Conservation (phyloP, 2,888 invertebrate genomes). For the Archips crataeganus region DNA sequence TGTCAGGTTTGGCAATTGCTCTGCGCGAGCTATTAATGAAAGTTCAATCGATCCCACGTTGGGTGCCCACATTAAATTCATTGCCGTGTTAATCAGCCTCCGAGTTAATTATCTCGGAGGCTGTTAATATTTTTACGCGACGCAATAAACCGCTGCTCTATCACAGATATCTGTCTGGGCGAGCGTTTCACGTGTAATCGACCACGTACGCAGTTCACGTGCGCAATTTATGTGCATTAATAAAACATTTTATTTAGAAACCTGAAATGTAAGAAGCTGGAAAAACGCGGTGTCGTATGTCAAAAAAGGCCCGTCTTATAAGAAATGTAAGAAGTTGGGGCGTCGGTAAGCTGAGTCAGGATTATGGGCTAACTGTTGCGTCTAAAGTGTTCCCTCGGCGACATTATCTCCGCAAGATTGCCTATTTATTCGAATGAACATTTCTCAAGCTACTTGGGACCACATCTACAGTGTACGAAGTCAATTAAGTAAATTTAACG, state of each 20-base stretch:
- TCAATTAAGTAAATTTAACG: conserved; percentile 31
- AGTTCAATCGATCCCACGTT: conserved; percentile 44
- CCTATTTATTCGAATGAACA: conserved; percentile 61
- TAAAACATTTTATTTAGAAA: conserved; percentile 8
- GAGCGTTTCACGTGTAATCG: conserved; percentile 11
- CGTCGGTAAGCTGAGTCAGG: conserved; percentile 51
- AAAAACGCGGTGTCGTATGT: conserved; percentile 8
- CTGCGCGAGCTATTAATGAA: conserved; percentile 22
- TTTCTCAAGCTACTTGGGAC: conserved; percentile 50
- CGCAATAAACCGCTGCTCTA: conserved; percentile 6
- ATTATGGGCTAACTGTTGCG: conserved; percentile 77
- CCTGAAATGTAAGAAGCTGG: conserved; percentile 4
- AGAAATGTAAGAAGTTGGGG: conserved; percentile 46
- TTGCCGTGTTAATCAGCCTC: conserved; percentile 21
- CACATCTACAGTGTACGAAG: conserved; percentile 50
- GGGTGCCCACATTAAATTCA: conserved; percentile 48
- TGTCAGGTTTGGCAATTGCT: conserved; percentile 15
- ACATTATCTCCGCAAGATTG: conserved; percentile 57
- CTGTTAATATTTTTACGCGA: conserved; percentile 16
- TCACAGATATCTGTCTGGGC: conserved; percentile 3
- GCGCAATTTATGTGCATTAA: conserved; percentile 10
- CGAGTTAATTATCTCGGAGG: conserved; percentile 14
- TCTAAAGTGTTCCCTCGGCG: conserved; percentile 53
- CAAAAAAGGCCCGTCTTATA: conserved; percentile 14
- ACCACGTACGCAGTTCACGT: conserved; percentile 25